Conservation (phyloP, 2,113 vertebrate genomes). For the Megalops atlanticus region DNA sequence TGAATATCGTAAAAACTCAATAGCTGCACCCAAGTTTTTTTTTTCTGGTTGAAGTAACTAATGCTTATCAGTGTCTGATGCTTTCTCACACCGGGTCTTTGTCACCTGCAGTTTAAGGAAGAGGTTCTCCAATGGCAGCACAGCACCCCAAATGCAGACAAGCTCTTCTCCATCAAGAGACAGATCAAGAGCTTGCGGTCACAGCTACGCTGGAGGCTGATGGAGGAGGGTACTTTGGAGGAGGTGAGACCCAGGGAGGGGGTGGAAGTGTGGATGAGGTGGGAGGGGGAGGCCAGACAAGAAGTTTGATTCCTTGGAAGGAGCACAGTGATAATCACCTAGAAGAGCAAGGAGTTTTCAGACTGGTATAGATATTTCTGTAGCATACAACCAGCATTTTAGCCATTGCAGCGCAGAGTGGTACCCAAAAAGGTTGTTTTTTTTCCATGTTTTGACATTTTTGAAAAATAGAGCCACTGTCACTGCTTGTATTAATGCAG, state of each 20-base stretch:
- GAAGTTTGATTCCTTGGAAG: not conserved
- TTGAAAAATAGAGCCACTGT: too few relatives aligned
- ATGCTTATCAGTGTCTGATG: not conserved
- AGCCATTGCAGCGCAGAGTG: too few relatives aligned
- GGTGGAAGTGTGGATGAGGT: not conserved
- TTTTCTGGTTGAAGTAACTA: not conserved
- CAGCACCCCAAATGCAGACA: slow-evolving; percentile 58
- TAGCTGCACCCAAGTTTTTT: too few relatives aligned
- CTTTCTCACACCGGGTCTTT: not conserved
- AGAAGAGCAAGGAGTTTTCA: not conserved
- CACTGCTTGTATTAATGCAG: not conserved
- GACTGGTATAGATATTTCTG: too few relatives aligned
- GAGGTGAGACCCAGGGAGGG: slow-evolving; percentile 59
- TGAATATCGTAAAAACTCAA: too few relatives aligned
- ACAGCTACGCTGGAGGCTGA: slow-evolving; percentile 71
- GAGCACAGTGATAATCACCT: too few relatives aligned
- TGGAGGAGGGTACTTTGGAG: slow-evolving; percentile 73
- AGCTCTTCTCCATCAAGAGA: slow-evolving; percentile 72
- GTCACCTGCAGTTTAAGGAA: slow-evolving; percentile 66
- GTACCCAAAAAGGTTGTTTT: too few relatives aligned
- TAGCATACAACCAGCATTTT: too few relatives aligned
- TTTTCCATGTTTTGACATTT: too few relatives aligned
- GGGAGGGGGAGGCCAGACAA: too few relatives aligned
- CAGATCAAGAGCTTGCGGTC: slow-evolving; percentile 67
- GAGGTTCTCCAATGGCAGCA: slow-evolving; percentile 64